These are phyloP conservation scores for Porites divaricata DNA, from an alignment of 92 coral and sea anemone genomes.

Conservation along the genomic window DNA sequence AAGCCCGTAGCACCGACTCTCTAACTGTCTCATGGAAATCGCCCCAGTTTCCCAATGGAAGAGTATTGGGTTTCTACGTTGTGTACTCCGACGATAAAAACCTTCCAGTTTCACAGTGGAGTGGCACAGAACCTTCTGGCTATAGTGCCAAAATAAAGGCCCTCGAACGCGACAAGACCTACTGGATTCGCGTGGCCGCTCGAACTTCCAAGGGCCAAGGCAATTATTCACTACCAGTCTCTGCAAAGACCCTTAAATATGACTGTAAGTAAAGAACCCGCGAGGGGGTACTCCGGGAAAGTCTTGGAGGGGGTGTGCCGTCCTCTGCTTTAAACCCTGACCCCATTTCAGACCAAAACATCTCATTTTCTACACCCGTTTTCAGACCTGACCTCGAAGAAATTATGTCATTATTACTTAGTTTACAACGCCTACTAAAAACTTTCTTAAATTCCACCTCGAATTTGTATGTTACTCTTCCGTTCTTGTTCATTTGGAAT, in stretches of 20 bases:
- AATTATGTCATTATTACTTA: too few species aligned
- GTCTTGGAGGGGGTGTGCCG: too few species aligned
- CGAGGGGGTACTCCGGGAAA: too few species aligned
- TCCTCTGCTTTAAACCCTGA: too few species aligned
- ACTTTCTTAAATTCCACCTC: too few species aligned
- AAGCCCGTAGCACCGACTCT: constrained; percentile 72
- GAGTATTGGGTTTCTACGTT: constrained; percentile 71
- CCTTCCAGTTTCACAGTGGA: constrained; percentile 72
- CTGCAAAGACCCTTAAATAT: constrained; percentile 71
- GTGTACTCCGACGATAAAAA: constrained; percentile 64
- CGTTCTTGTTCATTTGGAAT: too few species aligned
- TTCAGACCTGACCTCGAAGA: too few species aligned
- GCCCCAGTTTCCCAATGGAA: constrained; percentile 85
- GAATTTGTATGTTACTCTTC: too few species aligned
- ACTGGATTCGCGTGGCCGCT: constrained; percentile 93
- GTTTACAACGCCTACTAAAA: too few species aligned
- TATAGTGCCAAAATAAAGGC: constrained; percentile 52
- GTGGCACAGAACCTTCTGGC: constrained; percentile 52
- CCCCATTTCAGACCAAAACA: too few species aligned
- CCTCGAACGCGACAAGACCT: constrained; percentile 69
- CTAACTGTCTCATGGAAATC: constrained; percentile 75
- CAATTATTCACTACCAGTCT: constrained; percentile 61
- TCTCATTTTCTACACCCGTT: too few species aligned
- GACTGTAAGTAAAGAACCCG: constrained; percentile 81
- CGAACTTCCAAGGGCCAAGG: constrained; percentile 81